Conservation (phyloP, 2,888 invertebrate species). For the Anodontia alba region DNA sequence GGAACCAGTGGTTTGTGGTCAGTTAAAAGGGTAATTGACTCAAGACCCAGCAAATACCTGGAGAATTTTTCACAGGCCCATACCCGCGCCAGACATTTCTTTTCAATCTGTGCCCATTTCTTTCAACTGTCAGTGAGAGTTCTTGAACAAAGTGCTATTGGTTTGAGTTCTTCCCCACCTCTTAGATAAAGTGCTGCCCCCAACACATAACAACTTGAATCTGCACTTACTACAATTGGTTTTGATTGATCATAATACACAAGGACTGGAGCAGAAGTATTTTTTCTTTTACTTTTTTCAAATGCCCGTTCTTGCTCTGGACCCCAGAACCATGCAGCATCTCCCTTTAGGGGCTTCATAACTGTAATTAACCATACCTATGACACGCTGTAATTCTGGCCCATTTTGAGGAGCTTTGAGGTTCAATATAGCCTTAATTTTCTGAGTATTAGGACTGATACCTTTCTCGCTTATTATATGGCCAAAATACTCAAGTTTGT, state of each 20-base stretch:
- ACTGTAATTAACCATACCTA: conserved; percentile 59
- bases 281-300: too few species aligned
- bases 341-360: conserved; percentile 39
- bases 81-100: conserved; percentile 56
- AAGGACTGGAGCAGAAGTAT: too few species aligned
- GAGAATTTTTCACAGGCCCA: conserved; percentile 60
- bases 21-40: conserved; percentile 46
- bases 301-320: too few species aligned
- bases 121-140: conserved; percentile 37
- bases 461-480: conserved; percentile 41
- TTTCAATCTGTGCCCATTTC: conserved; percentile 62
- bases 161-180: too few species aligned
- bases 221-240: too few species aligned
- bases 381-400: conserved; percentile 17
- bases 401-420: too few species aligned
- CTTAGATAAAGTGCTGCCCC: too few species aligned
- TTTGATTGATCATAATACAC: too few species aligned
- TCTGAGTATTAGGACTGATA: conserved; percentile 44
- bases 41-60: conserved; percentile 47
- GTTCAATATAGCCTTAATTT: conserved; percentile 8
- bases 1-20: conserved; percentile 67
- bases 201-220: too few species aligned
- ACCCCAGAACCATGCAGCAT: too few species aligned
- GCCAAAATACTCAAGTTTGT: conserved; percentile 41
- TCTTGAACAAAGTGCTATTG: too few species aligned